These are phyloP conservation scores for Enteromius treurensis DNA, from an alignment of 2,797 vertebrate genomes.

Conservation along the genomic window DNA sequence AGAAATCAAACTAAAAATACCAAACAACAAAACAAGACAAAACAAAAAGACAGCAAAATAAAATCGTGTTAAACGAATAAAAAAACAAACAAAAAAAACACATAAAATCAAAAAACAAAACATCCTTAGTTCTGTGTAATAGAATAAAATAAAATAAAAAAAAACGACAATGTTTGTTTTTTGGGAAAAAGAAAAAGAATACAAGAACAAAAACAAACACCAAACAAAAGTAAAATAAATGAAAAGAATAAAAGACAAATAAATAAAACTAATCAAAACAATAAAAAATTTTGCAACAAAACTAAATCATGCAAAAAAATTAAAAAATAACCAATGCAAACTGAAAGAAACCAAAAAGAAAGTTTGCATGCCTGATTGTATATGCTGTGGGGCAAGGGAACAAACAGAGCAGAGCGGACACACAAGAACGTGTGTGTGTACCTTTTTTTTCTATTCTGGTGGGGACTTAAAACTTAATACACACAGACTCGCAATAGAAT, in stretches of 20 bases:
- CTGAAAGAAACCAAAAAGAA: not conserved
- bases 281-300: not conserved
- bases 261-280: not conserved
- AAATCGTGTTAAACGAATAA: too few relatives aligned
- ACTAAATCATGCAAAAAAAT: not conserved
- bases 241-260: not conserved
- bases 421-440: not conserved
- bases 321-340: not conserved
- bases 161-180: too few relatives aligned
- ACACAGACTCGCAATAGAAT: too few relatives aligned
- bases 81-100: not conserved
- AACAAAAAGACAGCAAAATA: not conserved
- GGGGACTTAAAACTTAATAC: too few relatives aligned
- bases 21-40: not conserved
- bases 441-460: too few relatives aligned
- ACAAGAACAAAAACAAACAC: too few relatives aligned
- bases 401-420: not conserved
- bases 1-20: not conserved
- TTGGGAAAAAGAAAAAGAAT: too few relatives aligned
- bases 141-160: too few relatives aligned
- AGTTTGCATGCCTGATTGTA: not conserved
- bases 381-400: not conserved
- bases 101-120: too few relatives aligned
- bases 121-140: too few relatives aligned
- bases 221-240: too few relatives aligned